Evolutionary conservation across 2,888 invertebrate species (phyloP).

Genomic region (Synergus gifuensis): DNA sequence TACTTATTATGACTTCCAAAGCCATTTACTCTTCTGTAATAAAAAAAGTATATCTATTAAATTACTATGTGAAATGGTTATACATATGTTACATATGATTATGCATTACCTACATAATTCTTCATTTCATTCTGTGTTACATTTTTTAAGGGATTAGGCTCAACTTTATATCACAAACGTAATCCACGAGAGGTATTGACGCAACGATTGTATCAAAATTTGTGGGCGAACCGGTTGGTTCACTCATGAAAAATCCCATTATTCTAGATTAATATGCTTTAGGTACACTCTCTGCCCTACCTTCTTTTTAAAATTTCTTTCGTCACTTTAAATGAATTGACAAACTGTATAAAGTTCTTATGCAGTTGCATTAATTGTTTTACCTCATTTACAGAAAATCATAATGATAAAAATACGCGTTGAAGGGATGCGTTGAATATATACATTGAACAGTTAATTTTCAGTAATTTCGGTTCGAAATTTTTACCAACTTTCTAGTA

Average conservation of each 20-base stretch:
- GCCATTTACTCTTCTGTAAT: background rate
- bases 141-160: background rate
- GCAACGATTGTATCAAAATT: conserved; percentile 12
- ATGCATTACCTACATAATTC: background rate
- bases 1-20: background rate
- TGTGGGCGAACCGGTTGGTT: conserved; percentile 34
- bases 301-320: conserved; percentile 13
- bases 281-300: background rate
- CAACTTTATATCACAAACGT: conserved; percentile 1
- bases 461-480: background rate
- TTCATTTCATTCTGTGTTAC: background rate
- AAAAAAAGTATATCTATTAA: background rate
- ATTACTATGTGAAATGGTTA: too few species aligned
- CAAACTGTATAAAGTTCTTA: background rate
- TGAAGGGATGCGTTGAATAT: too few species aligned
- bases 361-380: background rate
- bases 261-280: background rate
- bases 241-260: conserved; percentile 6
- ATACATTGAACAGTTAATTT: too few species aligned
- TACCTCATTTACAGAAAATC: background rate
- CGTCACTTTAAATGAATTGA: background rate
- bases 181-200: background rate
- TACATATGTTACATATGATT: background rate
- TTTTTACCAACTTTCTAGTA: background rate
- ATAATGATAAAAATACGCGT: too few species aligned